Conservation (phyloP, 2,888 invertebrate species). For the Lamellibrachia satsuma region DNA sequence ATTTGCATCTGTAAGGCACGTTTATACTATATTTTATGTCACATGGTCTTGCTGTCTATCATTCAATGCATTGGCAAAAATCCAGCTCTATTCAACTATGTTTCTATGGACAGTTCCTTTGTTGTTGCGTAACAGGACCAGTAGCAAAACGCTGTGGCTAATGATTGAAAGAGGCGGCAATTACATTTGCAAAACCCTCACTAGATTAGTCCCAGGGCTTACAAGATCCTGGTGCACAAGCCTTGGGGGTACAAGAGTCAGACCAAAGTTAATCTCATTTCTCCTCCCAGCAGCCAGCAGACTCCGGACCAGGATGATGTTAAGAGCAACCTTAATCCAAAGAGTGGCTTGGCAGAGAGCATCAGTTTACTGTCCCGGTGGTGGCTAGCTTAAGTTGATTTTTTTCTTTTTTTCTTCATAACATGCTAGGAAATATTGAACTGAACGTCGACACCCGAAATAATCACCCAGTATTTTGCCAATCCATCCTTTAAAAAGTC, state of each 20-base stretch:
- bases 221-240: not conserved
- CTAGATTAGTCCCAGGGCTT: not conserved
- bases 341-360: not conserved
- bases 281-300: not conserved
- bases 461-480: too few species aligned
- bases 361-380: not conserved
- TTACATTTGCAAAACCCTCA: not conserved
- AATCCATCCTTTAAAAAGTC: too few species aligned
- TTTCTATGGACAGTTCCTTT: not conserved
- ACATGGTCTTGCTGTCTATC: not conserved
- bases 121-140: not conserved
- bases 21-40: not conserved
- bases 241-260: not conserved
- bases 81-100: not conserved
- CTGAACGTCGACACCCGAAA: too few species aligned
- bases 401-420: too few species aligned
- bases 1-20: not conserved
- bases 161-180: not conserved
- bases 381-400: too few species aligned
- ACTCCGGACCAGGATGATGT: not conserved
- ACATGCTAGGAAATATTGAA: too few species aligned
- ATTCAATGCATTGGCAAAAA: not conserved
- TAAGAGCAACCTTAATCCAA: not conserved
- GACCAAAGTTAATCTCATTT: not conserved
- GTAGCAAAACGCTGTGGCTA: not conserved